These are phyloP conservation scores for Equus przewalskii DNA, from an alignment of 2,113 vertebrate genomes.

Conservation along the genomic window DNA sequence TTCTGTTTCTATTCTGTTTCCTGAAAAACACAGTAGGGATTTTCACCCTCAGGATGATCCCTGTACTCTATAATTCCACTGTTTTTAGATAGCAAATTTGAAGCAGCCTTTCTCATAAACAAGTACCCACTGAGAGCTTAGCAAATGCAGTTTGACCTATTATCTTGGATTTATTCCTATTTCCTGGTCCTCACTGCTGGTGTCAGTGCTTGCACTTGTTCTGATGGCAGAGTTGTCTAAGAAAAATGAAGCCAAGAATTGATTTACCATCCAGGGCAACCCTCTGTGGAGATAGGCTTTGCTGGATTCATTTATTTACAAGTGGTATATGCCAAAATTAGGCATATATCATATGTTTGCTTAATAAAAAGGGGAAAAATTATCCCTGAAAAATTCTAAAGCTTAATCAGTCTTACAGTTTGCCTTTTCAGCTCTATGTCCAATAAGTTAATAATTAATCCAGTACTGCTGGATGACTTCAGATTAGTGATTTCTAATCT, in stretches of 20 bases:
- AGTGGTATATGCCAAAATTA: background rate
- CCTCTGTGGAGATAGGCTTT: background rate
- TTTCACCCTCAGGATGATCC: background rate
- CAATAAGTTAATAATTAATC: background rate
- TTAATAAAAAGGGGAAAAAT: background rate
- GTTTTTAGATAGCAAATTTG: background rate
- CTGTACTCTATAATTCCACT: background rate
- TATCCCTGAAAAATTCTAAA: background rate
- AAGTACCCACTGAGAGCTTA: background rate
- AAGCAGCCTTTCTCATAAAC: background rate
- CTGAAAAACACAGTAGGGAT: background rate
- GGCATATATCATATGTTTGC: background rate
- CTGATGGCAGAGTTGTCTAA: background rate
- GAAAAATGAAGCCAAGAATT: conserved; percentile 43
- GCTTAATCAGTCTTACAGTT: background rate
- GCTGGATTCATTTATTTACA: background rate
- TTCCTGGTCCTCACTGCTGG: background rate
- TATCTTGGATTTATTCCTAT: conserved; percentile 8
- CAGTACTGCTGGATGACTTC: background rate
- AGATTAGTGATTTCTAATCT: background rate
- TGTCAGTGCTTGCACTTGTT: background rate
- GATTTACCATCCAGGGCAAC: background rate
- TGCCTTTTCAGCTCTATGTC: background rate
- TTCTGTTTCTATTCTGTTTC: conserved; percentile 25
- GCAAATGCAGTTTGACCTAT: conserved; percentile 21